phyloP scores from a whole-genome alignment of 2,797 vertebrate genomes.

The Anomalospiza imberbis region DNA sequence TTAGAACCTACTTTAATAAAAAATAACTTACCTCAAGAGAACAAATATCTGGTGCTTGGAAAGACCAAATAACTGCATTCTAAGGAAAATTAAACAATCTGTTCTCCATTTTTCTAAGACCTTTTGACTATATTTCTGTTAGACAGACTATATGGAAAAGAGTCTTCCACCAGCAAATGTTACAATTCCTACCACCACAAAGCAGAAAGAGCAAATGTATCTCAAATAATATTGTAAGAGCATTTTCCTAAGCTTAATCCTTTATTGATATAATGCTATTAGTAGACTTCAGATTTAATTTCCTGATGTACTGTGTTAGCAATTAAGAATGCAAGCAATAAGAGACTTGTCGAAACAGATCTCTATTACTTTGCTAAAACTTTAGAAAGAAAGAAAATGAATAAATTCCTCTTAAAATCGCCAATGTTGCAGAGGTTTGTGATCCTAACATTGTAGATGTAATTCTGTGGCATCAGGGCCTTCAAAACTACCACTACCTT shows the following conservation, averaged over 20 bases:
- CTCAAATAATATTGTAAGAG: not conserved
- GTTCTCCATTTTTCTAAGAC: not conserved
- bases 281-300: not conserved
- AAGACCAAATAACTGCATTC: not conserved
- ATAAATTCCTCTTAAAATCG: not conserved
- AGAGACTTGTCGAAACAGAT: not conserved
- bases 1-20: not conserved
- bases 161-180: not conserved
- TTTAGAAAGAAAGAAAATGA: not conserved
- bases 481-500: not conserved
- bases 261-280: not conserved
- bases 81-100: not conserved
- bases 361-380: not conserved
- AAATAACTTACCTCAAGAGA: not conserved
- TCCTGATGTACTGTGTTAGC: not conserved
- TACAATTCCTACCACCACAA: not conserved
- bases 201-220: not conserved
- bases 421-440: fast-evolving
- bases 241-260: not conserved
- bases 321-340: not conserved
- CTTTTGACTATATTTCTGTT: not conserved
- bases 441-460: not conserved
- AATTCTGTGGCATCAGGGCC: not conserved
- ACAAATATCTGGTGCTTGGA: not conserved
- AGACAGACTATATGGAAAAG: not conserved